A percentile compares a stretch with the other conserved stretches of the same genome.
These are phyloP conservation scores for Malurus elegans DNA, from an alignment of 2,113 vertebrate genomes.

Conservation along the genomic window DNA sequence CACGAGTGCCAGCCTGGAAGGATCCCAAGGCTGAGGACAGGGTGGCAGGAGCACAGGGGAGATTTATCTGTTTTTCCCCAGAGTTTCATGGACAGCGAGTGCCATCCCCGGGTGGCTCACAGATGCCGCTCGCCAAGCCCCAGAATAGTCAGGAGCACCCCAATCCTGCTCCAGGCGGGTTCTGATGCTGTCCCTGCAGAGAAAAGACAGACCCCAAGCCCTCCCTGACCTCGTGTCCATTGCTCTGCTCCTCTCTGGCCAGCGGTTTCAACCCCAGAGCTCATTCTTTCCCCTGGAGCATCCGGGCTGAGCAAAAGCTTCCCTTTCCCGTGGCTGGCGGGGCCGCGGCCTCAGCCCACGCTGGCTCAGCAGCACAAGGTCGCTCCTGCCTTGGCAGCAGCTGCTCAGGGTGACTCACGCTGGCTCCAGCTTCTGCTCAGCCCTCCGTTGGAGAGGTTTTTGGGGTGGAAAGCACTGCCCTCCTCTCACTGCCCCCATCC, in stretches of 20 bases:
- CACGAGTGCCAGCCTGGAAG: background rate
- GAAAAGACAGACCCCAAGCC: background rate
- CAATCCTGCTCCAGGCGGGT: background rate
- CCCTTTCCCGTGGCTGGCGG: background rate
- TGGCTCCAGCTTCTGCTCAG: background rate
- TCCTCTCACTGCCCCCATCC: background rate
- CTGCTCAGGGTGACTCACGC: background rate
- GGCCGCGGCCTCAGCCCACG: background rate
- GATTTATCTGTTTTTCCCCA: background rate
- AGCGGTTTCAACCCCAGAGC: accelerated
- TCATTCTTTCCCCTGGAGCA: background rate
- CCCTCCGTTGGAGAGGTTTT: background rate
- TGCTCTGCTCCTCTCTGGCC: background rate
- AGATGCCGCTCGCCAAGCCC: accelerated
- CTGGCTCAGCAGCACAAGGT: constrained; percentile 19
- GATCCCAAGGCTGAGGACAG: background rate
- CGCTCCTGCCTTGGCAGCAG: background rate
- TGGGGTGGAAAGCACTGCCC: background rate
- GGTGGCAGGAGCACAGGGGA: background rate
- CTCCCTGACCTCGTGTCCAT: accelerated
- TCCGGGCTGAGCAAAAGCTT: constrained; percentile 9
- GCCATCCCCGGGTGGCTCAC: accelerated
- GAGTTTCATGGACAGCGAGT: background rate
- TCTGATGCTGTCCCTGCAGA: background rate
- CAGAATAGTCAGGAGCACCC: accelerated